Evolutionary conservation across 1,140 invertebrate species (phyloP).

Genomic region (Halesus radiatus): DNA sequence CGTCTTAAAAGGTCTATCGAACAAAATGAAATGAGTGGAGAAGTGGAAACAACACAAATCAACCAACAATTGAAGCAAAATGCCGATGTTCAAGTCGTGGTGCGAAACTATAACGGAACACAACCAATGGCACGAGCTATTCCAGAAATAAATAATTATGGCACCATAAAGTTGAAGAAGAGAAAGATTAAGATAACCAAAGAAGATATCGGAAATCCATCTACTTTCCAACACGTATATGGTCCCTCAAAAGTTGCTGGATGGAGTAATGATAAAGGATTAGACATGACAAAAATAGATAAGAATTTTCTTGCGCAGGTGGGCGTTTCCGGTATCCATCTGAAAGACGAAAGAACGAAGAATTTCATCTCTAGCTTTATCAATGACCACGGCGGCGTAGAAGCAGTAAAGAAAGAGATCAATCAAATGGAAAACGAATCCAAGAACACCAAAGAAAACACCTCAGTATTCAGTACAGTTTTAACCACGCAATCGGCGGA

Average conservation of each 20-base stretch:
- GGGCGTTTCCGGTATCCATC: not conserved
- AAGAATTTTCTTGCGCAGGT: not conserved
- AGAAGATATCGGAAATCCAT: not conserved
- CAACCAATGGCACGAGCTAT: too few species aligned
- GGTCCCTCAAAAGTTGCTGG: not conserved
- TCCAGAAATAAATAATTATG: too few species aligned
- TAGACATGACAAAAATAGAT: not conserved
- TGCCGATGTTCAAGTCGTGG: not conserved
- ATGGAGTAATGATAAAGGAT: not conserved
- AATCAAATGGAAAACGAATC: not conserved
- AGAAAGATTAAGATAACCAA: not conserved
- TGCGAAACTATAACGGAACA: too few species aligned
- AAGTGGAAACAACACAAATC: too few species aligned
- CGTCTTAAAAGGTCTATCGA: too few species aligned
- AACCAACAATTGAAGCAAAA: not conserved
- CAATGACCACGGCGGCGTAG: not conserved
- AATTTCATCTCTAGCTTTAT: not conserved
- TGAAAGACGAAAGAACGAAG: not conserved
- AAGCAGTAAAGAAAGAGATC: not conserved
- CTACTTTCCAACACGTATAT: not conserved
- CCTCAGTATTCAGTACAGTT: not conserved
- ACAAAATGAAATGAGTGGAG: too few species aligned
- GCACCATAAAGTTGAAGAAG: not conserved
- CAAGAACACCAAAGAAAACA: not conserved
- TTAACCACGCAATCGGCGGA: not conserved